Evolutionary conservation across 2,888 invertebrate genomes (phyloP).

Genomic region (Amorpha juglandis): DNA sequence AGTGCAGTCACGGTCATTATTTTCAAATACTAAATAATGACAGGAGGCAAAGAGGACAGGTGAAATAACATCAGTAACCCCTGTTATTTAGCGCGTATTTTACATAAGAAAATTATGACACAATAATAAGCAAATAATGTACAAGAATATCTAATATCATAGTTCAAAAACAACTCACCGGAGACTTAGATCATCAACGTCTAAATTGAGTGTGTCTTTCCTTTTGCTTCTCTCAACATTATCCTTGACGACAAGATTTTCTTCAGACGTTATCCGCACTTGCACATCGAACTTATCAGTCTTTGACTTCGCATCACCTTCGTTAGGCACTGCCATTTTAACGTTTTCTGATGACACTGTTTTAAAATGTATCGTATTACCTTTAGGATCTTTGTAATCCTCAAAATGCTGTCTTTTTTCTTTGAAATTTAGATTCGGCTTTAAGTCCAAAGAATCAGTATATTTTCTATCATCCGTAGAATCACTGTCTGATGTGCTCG

Average conservation of each 20-base stretch:
- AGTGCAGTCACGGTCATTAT: too few species aligned
- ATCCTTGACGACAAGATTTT: constrained; percentile 74
- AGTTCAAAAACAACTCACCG: constrained; percentile 55
- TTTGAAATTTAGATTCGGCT: constrained; percentile 53
- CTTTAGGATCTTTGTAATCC: constrained; percentile 50
- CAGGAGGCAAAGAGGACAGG: too few species aligned
- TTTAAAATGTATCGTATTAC: constrained; percentile 60
- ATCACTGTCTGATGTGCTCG: constrained; percentile 69
- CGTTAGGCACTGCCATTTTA: constrained; percentile 79
- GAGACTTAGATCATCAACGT: constrained; percentile 82
- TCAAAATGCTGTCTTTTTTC: constrained; percentile 63
- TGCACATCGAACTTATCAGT: constrained; percentile 79
- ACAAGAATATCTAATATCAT: not conserved
- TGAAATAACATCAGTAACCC: too few species aligned
- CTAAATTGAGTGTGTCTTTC: constrained; percentile 78
- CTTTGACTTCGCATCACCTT: constrained; percentile 70
- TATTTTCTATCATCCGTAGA: constrained; percentile 51
- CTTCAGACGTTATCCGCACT: constrained; percentile 79
- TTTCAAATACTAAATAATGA: too few species aligned
- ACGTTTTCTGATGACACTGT: constrained; percentile 67
- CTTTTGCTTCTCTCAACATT: constrained; percentile 59
- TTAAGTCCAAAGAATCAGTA: constrained; percentile 46
- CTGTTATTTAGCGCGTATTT: too few species aligned
- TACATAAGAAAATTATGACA: too few species aligned
- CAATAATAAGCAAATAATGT: not conserved